Conservation (phyloP, 1,140 invertebrate species). For the Cydia amplana region DNA sequence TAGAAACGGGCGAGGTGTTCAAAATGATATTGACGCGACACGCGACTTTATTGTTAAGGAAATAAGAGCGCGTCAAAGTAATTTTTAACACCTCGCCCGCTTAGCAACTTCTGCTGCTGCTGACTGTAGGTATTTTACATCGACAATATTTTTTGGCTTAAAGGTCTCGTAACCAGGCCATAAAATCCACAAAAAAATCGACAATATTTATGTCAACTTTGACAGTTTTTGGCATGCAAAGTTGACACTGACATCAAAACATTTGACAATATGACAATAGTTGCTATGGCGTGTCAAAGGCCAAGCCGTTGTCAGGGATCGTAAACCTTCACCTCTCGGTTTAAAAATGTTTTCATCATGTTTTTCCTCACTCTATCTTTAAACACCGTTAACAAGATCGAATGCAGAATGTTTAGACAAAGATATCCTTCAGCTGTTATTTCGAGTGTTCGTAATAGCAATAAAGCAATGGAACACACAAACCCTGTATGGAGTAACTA, state of each 20-base stretch:
- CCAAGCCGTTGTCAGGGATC: background rate
- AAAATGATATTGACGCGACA: no score
- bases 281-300: background rate
- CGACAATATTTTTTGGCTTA: background rate
- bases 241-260: background rate
- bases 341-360: constrained; percentile 16
- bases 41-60: no score
- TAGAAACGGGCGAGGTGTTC: no score
- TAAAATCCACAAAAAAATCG: no score
- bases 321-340: background rate
- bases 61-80: no score
- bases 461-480: constrained; percentile 53
- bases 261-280: background rate
- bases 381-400: constrained; percentile 1
- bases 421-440: constrained; percentile 47
- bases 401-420: constrained; percentile 46
- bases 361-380: background rate
- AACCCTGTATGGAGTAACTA: constrained; percentile 58
- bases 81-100: no score
- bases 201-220: background rate
- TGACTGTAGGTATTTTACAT: no score
- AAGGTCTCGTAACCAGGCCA: no score
- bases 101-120: no score
- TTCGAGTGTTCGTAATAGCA: constrained; percentile 46
- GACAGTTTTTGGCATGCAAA: background rate